phyloP scores from a whole-genome alignment of 2,797 vertebrate genomes.

The Sebastiscus tertius region DNA sequence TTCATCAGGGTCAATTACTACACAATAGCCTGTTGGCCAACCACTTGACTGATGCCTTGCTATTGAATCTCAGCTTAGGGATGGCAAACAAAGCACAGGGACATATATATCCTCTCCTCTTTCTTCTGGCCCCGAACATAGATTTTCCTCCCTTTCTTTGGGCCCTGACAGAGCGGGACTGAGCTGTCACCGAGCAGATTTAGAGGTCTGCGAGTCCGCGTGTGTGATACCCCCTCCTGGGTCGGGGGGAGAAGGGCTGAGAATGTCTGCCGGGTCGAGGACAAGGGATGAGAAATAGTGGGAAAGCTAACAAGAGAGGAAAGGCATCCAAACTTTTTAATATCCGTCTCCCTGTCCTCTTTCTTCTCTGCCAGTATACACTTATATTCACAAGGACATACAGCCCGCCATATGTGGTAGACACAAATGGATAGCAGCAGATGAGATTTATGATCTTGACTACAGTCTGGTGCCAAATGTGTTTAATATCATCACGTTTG shows the following conservation, averaged over 20 bases:
- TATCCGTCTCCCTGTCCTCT: conserved; percentile 60
- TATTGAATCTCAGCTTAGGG: conserved; percentile 76
- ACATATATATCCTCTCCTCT: conserved; percentile 78
- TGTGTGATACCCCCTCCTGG: conserved; percentile 76
- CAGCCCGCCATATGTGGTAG: conserved; percentile 49
- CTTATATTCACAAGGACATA: conserved; percentile 41
- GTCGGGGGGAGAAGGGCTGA: conserved; percentile 70
- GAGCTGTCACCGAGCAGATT: conserved; percentile 84
- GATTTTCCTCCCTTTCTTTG: conserved; percentile 82
- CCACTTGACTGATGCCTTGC: conserved; percentile 75
- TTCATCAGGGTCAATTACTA: conserved; percentile 85
- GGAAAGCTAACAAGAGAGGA: conserved; percentile 70
- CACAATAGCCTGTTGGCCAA: conserved; percentile 78
- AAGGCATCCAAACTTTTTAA: conserved; percentile 64
- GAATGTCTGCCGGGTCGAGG: conserved; percentile 61
- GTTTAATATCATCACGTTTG: conserved; percentile 36
- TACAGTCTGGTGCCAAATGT: conserved; percentile 14
- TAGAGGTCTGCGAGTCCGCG: conserved; percentile 79
- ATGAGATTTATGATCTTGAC: conserved; percentile 36
- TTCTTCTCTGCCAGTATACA: conserved; percentile 47
- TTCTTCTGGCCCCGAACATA: conserved; percentile 75
- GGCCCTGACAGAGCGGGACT: conserved; percentile 80
- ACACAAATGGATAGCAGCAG: conserved; percentile 38
- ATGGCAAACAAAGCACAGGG: conserved; percentile 80
- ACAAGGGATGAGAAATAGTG: conserved; percentile 76